Conservation (phyloP, 2,888 invertebrate species). For the Villa cingulata region DNA sequence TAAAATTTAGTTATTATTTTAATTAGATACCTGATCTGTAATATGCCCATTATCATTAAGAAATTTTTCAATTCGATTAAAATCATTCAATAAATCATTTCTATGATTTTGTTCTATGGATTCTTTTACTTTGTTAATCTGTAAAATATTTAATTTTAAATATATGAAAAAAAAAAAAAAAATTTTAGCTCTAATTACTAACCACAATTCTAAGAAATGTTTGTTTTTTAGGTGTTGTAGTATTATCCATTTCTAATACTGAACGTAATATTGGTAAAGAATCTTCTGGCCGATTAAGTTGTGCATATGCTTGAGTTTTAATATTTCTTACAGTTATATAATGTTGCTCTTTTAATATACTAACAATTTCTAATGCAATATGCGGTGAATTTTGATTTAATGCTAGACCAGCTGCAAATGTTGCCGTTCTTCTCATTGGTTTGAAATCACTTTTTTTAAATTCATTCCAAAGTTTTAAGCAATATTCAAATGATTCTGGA, state of each 20-base stretch:
- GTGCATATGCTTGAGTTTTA: conserved; percentile 47
- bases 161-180: background rate
- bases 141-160: conserved; percentile 5
- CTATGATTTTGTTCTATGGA: conserved; percentile 38
- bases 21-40: conserved; percentile 4
- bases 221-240: conserved; percentile 37
- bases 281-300: conserved; percentile 50
- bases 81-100: conserved; percentile 43
- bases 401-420: conserved; percentile 52
- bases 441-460: conserved; percentile 41
- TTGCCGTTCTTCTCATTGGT: conserved; percentile 47
- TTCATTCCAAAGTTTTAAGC: conserved; percentile 46
- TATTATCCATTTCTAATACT: conserved; percentile 43
- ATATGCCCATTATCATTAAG: conserved; percentile 33
- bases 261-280: conserved; percentile 44
- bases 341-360: conserved; percentile 40
- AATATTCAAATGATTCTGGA: conserved; percentile 48
- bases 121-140: conserved; percentile 38
- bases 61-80: conserved; percentile 41
- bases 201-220: conserved; percentile 52
- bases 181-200: conserved; percentile 20
- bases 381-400: conserved; percentile 53
- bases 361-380: conserved; percentile 51
- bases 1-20: background rate
- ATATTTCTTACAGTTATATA: conserved; percentile 58